These are phyloP conservation scores for Spongilla lacustris DNA, from an alignment of 37 sponge, comb jelly and placozoan genomes.

Conservation along the genomic window DNA sequence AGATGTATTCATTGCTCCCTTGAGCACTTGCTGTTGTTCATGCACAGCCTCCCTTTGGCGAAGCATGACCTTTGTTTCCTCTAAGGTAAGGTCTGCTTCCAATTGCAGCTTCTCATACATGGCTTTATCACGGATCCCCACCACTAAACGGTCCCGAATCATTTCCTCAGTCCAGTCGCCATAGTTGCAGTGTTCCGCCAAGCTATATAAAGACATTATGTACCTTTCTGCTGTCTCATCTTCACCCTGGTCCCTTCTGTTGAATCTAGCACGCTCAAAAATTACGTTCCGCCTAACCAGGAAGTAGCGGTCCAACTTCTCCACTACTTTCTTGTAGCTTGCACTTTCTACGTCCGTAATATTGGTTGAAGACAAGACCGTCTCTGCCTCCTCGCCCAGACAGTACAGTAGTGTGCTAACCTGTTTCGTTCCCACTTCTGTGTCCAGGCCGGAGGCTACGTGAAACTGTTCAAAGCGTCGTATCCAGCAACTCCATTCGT, in stretches of 20 bases:
- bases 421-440: not conserved
- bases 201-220: slow-evolving; percentile 15
- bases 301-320: slow-evolving; percentile 6
- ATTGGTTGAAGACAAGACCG: slow-evolving; percentile 4
- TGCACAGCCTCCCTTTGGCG: slow-evolving; percentile 8
- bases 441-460: slow-evolving; percentile 13
- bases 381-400: slow-evolving; percentile 19
- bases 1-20: not conserved
- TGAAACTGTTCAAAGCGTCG: slow-evolving; percentile 15
- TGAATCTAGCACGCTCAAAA: slow-evolving; percentile 16
- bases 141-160: slow-evolving; percentile 20
- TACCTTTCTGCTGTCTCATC: slow-evolving; percentile 4
- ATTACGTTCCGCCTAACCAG: not conserved
- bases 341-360: not conserved
- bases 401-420: slow-evolving; percentile 28
- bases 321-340: not conserved
- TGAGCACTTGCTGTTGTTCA: slow-evolving; percentile 15
- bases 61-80: not conserved
- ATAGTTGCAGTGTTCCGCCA: slow-evolving; percentile 3
- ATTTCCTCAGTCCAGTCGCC: slow-evolving; percentile 9
- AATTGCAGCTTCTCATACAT: slow-evolving; percentile 11
- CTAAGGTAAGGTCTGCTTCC: slow-evolving; percentile 12
- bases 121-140: not conserved
- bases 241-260: not conserved
- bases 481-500: slow-evolving; percentile 19